Base-by-base conservation (phyloP, 2,888 invertebrate species). In the Drosophila infuscata region DNA sequence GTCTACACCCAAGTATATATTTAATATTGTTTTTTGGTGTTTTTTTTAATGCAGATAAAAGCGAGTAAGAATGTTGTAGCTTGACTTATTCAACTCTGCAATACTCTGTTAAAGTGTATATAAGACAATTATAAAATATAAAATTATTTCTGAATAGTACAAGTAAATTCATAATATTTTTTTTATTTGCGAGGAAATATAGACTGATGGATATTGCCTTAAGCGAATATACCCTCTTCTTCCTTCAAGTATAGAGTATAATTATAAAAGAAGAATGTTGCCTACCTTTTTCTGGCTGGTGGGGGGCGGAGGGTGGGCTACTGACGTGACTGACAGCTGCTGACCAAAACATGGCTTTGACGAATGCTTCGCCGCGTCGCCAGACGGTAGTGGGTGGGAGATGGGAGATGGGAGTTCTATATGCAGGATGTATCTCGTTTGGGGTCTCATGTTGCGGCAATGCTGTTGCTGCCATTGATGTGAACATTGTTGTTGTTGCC, bases 371-470 rank as follows among this genome's bases (percentile, higher is more conserved):
- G 29, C 11, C 25, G 33, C 25, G 15, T n/a, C 11, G 61, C 32
- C 36, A n/a, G 33, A 41, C 35, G 49, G 33, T 15, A 36, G 59
- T 30, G 36, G 57, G 73, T 11, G 20, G 35, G 32, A 7, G 53
- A n/a, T 11, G 36, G 25, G 32, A 7, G 57, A n/a, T 11, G 36
- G 25, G 25, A 38, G 64, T 46, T 29, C 33, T 20, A 3, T 33
- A 49, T 46, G 32, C 17, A 30, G 52, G 12, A 61, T 62, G 43
- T 71, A 68, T 66, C 60, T 72, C 58, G 65, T 54, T 64, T 46
- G 54, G 60, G 35, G 15, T 69, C 63, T 72, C 76, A 68, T 82
- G 79, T 88, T 85, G 84, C 63, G 84, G 86, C 75, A 73, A 66
- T 81, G 59, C 69, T 49, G 69, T 54, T 54, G 52, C 5, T 17